Evolutionary conservation across 2,888 invertebrate species (phyloP), one percentile per base, ranked within the genome.

Genomic region (Mythimna loreyi): DNA sequence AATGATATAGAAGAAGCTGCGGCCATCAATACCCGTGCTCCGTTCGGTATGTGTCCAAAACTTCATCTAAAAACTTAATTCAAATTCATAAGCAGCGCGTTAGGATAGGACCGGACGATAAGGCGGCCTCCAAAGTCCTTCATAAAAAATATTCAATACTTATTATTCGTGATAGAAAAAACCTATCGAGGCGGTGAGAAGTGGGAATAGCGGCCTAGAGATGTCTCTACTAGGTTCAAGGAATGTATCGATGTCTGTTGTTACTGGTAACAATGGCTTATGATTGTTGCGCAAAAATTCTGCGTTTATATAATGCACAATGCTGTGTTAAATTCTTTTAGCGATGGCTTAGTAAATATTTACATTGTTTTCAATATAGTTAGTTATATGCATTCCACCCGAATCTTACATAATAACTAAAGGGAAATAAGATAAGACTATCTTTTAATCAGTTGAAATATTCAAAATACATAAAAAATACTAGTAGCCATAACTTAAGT

Each of bases 101-200:
- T 83, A 81, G 85, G 86, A 86, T 88, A 87, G 87, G 89, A 84
- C 82, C 82, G 78, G 43, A 83, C 85, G 91, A 90, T 91, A 92
- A 87, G 70, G 83, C 85, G 84, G 78, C 86, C 86, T 86, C 86
- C 82, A 68, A 64, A 83, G 82, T 82, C 83, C 83, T 84, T 82
- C 67, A 75, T 85, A 82, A 87, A 91, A 92, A 91, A 85, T 86
- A 80, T 84, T 90, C 87, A 91, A 90, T 90, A 85, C 89, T 83
- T 85, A 89, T 89, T 90, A 89, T 90, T 86, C 87, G 80, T 85
- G 81, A 85, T 85, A 82, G 79, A 81, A 77, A 86, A 88, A 89
- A 89, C 78, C 85, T 89, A 89, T 89, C 89, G 86, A 78, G 84
- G 74, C 86, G 80, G 83, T 86, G 89, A 89, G 90, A 89, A 89